Evolutionary conservation across 2,797 vertebrate species (phyloP), one percentile per base, ranked within the genome.

Genomic region (Clangula hyemalis): DNA sequence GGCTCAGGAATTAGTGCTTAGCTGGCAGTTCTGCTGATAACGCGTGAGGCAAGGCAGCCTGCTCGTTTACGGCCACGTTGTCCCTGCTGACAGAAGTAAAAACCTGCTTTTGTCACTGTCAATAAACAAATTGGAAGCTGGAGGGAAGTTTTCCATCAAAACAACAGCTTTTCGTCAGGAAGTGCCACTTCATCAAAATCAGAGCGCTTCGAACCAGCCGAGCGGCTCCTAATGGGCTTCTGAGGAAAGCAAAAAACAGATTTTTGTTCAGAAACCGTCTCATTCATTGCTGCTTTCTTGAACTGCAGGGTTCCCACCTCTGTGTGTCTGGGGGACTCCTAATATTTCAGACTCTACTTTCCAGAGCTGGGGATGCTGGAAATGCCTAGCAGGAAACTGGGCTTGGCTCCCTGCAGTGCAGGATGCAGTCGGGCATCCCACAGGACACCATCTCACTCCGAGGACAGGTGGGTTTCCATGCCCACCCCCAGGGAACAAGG

Each of bases 71-170:
- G 85, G 80, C 77, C 79, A 62, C 38, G 2, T 41, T 19, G 3
- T 15, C 72, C 75, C 87, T 95, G 94, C 96, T 96, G 87, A 90
- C 78, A 79, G 69, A 78, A 82, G 43, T 68, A 85, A 87, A 95
- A 93, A 85, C 8, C 34, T 51, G 79, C 78, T 91, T 95, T 54
- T 77, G 78, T 49, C 84, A 47, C 57, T 30, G 27, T 70, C 89
- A 89, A 49, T 87, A 95, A 92, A 90, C 75, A 92, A 66, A 88
- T 72, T 19, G 83, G 69, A 87, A 92, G 54, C 77, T 45, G 54
- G 54, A 0, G 2, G 36, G 13, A 68, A 4, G 13, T 82, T 57
- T 68, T 60, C 27, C 28, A 9, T 69, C 49, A 53, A 36, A 86
- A 84, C 49, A 77, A 41, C 1, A 8, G 34, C 18, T 54, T 88